phyloP scores from a whole-genome alignment of 2,113 vertebrate genomes.

The Anas platyrhynchos region DNA sequence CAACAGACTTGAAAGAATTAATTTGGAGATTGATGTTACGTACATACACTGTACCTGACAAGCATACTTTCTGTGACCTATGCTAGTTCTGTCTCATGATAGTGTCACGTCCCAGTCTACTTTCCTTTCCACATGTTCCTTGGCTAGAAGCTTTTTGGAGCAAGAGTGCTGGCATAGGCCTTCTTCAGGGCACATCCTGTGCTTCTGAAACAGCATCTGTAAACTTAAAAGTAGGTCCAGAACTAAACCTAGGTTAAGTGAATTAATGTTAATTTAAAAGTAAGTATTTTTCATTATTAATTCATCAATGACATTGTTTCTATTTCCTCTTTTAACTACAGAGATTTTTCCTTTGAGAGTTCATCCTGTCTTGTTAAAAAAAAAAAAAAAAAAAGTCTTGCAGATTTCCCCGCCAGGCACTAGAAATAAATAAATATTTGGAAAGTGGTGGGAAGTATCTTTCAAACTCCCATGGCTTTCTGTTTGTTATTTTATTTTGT shows the following conservation, averaged over 20 bases:
- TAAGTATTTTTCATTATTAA: background rate
- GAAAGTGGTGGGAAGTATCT: background rate
- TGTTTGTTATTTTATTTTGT: background rate
- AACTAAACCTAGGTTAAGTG: background rate
- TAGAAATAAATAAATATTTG: background rate
- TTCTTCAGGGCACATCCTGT: background rate
- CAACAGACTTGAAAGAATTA: background rate
- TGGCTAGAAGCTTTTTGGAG: background rate
- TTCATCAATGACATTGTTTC: background rate
- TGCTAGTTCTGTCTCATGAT: fast-evolving
- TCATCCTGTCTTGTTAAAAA: background rate
- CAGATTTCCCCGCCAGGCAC: background rate
- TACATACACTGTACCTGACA: background rate
- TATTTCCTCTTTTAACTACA: background rate
- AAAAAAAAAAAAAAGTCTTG: background rate
- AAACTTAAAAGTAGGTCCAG: background rate
- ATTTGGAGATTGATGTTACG: background rate
- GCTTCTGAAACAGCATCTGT: background rate
- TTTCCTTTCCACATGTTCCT: background rate
- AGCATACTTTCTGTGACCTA: background rate
- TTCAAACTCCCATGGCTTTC: fast-evolving
- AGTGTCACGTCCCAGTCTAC: background rate
- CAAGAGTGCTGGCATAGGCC: background rate
- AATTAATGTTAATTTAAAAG: background rate
- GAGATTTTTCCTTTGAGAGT: background rate